phyloP scores from a whole-genome alignment of 35 echinoderm and acorn worm species.

The Hemicentrotus pulcherrimus region DNA sequence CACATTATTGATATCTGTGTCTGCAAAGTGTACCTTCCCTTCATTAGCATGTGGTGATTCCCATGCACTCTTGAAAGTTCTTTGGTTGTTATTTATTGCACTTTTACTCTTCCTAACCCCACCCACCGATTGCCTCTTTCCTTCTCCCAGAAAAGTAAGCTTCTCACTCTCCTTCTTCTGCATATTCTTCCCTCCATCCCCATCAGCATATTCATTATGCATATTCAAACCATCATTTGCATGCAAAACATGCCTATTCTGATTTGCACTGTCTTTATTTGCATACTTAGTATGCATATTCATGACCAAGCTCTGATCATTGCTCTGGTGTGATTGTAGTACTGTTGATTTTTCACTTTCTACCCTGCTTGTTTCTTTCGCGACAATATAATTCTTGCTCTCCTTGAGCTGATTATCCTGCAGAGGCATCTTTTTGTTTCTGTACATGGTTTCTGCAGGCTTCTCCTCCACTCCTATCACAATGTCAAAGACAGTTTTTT shows the following conservation, averaged over 20 bases:
- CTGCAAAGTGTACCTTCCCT: background rate
- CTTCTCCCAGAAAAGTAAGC: background rate
- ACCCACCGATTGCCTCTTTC: background rate
- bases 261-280: background rate
- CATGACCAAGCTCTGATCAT: background rate
- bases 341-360: background rate
- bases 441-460: background rate
- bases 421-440: background rate
- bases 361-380: background rate
- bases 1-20: background rate
- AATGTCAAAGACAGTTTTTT: background rate
- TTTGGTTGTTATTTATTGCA: slow-evolving; percentile 9
- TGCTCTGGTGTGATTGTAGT: background rate
- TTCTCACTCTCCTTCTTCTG: background rate
- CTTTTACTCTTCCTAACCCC: background rate
- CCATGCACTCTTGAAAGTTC: background rate
- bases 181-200: background rate
- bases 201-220: slow-evolving; percentile 28
- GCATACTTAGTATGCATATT: background rate
- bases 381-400: background rate
- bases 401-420: background rate
- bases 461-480: background rate
- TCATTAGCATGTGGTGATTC: background rate
- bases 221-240: slow-evolving; percentile 19
- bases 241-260: background rate